Percentiles rank a stretch among this genome's conserved stretches.
Conservation (phyloP, 2,888 invertebrate genomes). For the Eupithecia inturbata region DNA sequence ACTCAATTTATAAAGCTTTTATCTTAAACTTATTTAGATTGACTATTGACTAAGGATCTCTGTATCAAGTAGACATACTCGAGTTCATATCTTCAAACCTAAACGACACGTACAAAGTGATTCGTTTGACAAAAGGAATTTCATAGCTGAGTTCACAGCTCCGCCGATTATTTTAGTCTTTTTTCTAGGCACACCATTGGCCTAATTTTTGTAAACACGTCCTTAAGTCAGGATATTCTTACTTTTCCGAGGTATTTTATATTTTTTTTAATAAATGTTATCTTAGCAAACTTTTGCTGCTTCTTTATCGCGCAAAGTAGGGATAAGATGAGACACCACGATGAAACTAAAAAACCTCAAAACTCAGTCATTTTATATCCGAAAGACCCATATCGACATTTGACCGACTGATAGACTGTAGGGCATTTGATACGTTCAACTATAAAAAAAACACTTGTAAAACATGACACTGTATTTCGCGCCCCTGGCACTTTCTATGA, state of each 20-base stretch:
- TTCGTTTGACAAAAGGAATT: neutral
- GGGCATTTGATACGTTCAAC: neutral
- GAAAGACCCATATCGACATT: neutral
- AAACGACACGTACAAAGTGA: neutral
- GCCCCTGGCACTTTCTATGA: neutral
- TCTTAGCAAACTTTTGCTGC: neutral
- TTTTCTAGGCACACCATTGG: neutral
- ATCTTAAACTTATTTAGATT: neutral
- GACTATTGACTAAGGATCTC: too few relatives aligned
- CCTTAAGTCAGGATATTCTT: neutral
- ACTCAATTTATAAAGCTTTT: neutral
- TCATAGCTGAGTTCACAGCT: too few relatives aligned
- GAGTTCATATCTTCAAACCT: neutral
- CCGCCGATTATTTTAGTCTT: neutral
- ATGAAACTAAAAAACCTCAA: neutral
- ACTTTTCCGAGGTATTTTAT: neutral
- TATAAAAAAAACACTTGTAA: neutral
- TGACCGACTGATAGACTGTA: neutral
- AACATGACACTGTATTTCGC: neutral
- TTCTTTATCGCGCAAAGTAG: neutral
- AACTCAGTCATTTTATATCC: neutral
- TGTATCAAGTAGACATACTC: neutral
- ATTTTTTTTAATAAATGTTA: neutral
- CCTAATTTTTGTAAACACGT: too few relatives aligned
- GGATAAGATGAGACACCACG: neutral